A percentile compares a stretch with the other conserved stretches of the same genome.
These are phyloP conservation scores for Crocuta crocuta DNA, from an alignment of 2,113 vertebrate genomes.

Conservation along the genomic window DNA sequence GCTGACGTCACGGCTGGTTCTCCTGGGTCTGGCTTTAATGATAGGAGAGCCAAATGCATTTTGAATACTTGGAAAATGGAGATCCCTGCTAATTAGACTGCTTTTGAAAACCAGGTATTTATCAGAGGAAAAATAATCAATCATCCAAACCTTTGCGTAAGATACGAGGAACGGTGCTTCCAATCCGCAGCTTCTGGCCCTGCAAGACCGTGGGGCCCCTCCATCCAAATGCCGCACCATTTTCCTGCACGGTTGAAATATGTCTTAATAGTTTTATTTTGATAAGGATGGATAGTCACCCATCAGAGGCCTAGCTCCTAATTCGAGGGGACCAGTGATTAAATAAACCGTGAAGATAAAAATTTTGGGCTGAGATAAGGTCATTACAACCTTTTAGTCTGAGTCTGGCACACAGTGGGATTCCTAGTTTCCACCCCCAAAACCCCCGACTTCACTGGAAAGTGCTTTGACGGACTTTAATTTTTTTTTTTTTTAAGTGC, in stretches of 20 bases:
- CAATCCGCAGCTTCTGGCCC: neutral
- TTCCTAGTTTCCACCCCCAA: neutral
- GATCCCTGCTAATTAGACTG: neutral
- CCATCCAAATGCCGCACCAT: neutral
- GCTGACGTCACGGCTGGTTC: neutral
- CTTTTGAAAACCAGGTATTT: slow-evolving; percentile 35
- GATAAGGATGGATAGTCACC: neutral
- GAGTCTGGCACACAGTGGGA: neutral
- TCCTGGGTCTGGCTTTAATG: neutral
- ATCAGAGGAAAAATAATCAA: neutral
- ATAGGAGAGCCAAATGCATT: neutral
- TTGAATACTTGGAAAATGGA: slow-evolving; percentile 20
- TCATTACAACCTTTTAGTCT: slow-evolving; percentile 40
- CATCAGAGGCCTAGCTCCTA: slow-evolving; percentile 18
- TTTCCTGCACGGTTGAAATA: neutral
- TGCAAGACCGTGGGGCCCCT: neutral
- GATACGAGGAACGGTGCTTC: neutral
- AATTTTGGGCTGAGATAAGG: neutral
- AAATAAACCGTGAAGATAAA: slow-evolving; percentile 49
- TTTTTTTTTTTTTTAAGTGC: neutral
- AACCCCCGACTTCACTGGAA: neutral
- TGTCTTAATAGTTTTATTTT: slow-evolving; percentile 24
- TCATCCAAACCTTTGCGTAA: neutral
- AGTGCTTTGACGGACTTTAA: neutral
- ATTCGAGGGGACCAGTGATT: neutral